A percentile compares a stretch with the other conserved stretches of the same genome.
These are phyloP conservation scores for Matsumurasca onukii DNA, from an alignment of 1,140 invertebrate species.

Conservation along the genomic window DNA sequence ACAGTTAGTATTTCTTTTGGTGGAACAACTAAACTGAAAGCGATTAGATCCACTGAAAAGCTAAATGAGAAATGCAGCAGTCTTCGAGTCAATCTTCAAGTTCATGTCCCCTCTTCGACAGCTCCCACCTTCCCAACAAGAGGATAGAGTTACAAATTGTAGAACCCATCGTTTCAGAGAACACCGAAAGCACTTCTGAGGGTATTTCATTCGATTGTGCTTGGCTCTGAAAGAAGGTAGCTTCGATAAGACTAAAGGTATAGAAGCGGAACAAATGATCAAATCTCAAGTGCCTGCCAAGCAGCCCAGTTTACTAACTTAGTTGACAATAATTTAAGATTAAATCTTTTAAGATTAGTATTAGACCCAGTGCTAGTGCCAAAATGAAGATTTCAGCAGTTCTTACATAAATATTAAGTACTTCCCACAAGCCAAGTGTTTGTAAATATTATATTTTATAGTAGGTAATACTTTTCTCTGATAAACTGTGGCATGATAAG, in stretches of 20 bases:
- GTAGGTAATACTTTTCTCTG: too few relatives aligned
- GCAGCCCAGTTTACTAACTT: conserved; percentile 20
- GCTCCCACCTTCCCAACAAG: conserved; percentile 11
- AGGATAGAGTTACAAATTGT: conserved; percentile 34
- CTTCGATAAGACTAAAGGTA: conserved; percentile 33
- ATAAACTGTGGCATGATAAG: too few relatives aligned
- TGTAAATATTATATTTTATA: too few relatives aligned
- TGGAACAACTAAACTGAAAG: conserved; percentile 65
- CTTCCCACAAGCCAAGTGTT: too few relatives aligned
- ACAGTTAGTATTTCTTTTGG: conserved; percentile 66
- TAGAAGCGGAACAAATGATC: conserved; percentile 35
- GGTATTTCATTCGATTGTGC: conserved; percentile 27
- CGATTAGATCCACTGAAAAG: conserved; percentile 49
- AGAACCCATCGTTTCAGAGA: conserved; percentile 28
- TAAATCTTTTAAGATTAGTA: too few relatives aligned
- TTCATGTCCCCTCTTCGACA: conserved; percentile 17
- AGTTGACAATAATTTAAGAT: background rate
- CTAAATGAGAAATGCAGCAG: conserved; percentile 27
- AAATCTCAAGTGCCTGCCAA: conserved; percentile 35
- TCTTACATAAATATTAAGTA: too few relatives aligned
- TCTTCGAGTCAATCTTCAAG: conserved; percentile 26
- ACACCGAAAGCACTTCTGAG: conserved; percentile 20
- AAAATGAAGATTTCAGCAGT: too few relatives aligned
- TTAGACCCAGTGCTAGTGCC: too few relatives aligned
- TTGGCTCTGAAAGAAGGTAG: background rate